A percentile compares a stretch with the other conserved stretches of the same genome.
Evolutionary conservation across 2,888 invertebrate genomes (phyloP).

Genomic region (Bombyx huttoni): DNA sequence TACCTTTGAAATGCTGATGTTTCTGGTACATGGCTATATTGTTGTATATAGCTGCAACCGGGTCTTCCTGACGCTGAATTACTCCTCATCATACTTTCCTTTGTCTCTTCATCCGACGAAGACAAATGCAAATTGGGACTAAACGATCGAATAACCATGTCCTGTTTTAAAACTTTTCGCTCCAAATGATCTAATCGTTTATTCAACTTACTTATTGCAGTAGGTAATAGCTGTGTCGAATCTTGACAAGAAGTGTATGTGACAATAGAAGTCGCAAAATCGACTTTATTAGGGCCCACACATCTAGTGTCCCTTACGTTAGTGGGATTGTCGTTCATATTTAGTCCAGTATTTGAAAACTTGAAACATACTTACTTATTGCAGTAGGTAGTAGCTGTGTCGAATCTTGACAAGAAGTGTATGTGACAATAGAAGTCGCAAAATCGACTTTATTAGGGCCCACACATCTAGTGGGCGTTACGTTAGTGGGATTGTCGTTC

Average conservation of each 20-base stretch:
- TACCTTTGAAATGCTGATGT: constrained; percentile 60
- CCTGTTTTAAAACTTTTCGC: constrained; percentile 45
- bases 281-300: constrained; percentile 27
- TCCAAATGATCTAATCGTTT: constrained; percentile 47
- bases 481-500: constrained; percentile 34
- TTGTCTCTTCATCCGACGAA: constrained; percentile 47
- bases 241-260: constrained; percentile 36
- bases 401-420: constrained; percentile 33
- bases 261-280: constrained; percentile 37
- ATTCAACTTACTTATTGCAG: constrained; percentile 29
- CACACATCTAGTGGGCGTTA: constrained; percentile 21
- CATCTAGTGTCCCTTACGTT: constrained; percentile 26
- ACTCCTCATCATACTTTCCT: constrained; percentile 26
- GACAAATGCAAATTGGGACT: constrained; percentile 38
- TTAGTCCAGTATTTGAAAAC: constrained; percentile 34
- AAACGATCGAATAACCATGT: constrained; percentile 49
- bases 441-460: constrained; percentile 36
- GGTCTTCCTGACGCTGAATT: constrained; percentile 28
- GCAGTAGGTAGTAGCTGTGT: constrained; percentile 17
- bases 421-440: constrained; percentile 35
- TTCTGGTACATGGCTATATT: constrained; percentile 59
- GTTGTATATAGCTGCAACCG: constrained; percentile 57
- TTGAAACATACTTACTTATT: constrained; percentile 27
- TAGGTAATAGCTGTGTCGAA: constrained; percentile 17
- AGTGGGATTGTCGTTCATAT: constrained; percentile 38